Evolutionary conservation across 2,113 vertebrate genomes (phyloP).

Genomic region (Mormyrus iriodes): DNA sequence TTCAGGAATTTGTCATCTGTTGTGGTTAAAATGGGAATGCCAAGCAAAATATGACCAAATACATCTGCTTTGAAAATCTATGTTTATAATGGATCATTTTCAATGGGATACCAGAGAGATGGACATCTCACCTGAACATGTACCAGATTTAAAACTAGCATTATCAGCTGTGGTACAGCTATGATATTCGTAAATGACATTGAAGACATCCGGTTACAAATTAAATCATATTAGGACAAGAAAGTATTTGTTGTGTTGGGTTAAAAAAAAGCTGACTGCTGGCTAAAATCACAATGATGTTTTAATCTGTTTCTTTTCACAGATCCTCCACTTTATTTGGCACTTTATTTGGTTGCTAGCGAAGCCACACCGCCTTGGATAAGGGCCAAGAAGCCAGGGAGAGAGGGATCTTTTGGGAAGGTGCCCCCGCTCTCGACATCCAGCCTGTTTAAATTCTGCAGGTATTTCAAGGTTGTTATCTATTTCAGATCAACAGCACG

Average conservation of each 20-base stretch:
- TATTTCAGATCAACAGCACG: conserved; percentile 82
- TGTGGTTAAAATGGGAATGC: background rate
- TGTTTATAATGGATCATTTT: background rate
- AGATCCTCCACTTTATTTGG: no score
- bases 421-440: conserved; percentile 58
- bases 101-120: background rate
- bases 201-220: background rate
- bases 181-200: background rate
- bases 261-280: background rate
- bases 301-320: conserved; percentile 1
- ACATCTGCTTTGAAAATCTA: background rate
- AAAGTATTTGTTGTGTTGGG: background rate
- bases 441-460: conserved; percentile 87
- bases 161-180: background rate
- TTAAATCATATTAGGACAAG: background rate
- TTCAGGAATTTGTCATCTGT: background rate
- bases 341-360: background rate
- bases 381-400: conserved; percentile 28
- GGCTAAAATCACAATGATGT: conserved; percentile 12
- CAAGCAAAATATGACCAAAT: background rate
- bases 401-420: conserved; percentile 39
- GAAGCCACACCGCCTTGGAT: conserved; percentile 15
- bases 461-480: conserved; percentile 96
- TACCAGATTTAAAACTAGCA: background rate
- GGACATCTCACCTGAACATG: background rate